These are phyloP conservation scores for Stegana nigrithorax DNA, from an alignment of 2,888 invertebrate genomes.

Conservation along the genomic window DNA sequence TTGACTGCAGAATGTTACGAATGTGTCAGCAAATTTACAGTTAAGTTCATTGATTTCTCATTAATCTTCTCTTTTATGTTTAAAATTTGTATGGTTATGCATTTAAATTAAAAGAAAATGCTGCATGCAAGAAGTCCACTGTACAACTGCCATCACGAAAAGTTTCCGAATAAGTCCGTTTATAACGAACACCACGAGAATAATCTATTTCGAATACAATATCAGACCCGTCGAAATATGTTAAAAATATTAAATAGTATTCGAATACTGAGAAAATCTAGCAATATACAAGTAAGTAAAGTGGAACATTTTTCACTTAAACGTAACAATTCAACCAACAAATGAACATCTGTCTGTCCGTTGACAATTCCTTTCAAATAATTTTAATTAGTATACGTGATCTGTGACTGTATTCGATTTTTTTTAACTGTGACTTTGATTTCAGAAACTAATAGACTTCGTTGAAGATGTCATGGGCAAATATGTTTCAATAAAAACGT, in stretches of 20 bases:
- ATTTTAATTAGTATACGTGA: too few relatives aligned
- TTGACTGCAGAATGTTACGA: constrained; percentile 48
- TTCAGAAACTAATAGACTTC: constrained; percentile 53
- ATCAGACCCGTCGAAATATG: constrained; percentile 63
- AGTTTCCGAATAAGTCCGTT: constrained; percentile 42
- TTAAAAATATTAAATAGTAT: constrained; percentile 55
- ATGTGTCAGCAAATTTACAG: constrained; percentile 50
- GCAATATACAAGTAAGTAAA: constrained; percentile 43
- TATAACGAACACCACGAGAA: constrained; percentile 40
- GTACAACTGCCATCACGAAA: constrained; percentile 48
- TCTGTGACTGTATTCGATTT: too few relatives aligned
- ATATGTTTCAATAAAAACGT: constrained; percentile 61
- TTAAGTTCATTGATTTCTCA: too few relatives aligned
- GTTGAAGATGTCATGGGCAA: constrained; percentile 62
- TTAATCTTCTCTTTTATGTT: too few relatives aligned
- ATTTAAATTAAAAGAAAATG: constrained; percentile 63
- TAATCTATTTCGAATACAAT: constrained; percentile 58
- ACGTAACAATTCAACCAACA: too few relatives aligned
- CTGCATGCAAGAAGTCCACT: constrained; percentile 60
- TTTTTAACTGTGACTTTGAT: too few relatives aligned
- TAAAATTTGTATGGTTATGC: too few relatives aligned
- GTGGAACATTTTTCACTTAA: too few relatives aligned
- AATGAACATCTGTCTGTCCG: too few relatives aligned
- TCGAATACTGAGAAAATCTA: constrained; percentile 42
- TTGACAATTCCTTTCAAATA: neutral